Evolutionary conservation across 2,113 vertebrate genomes (phyloP).

Genomic region (Hyla sarda): DNA sequence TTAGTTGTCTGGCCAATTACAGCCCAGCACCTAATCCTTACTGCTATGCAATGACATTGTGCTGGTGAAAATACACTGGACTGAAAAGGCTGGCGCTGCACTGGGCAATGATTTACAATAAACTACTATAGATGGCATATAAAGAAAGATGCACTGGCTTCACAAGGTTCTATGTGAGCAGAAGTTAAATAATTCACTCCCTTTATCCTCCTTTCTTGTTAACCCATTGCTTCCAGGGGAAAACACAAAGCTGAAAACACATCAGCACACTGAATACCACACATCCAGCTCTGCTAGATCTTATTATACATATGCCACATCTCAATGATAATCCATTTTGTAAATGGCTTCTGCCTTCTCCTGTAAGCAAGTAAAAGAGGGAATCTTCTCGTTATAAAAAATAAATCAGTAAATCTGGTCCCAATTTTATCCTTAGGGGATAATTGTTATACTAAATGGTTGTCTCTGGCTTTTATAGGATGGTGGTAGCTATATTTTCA

Average conservation of each 20-base stretch:
- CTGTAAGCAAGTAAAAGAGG: not conserved
- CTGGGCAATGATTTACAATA: no score
- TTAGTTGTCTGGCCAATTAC: no score
- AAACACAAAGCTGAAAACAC: not conserved
- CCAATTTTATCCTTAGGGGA: not conserved
- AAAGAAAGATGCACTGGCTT: no score
- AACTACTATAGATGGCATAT: no score
- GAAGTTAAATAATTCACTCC: no score
- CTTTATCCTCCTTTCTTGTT: not conserved
- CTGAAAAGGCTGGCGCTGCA: no score
- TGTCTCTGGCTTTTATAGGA: no score
- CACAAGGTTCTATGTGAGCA: no score
- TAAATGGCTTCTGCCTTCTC: not conserved
- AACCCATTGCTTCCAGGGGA: not conserved
- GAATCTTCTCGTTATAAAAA: not conserved
- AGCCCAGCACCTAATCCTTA: no score
- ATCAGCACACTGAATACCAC: not conserved
- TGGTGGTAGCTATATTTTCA: no score
- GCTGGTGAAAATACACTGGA: no score
- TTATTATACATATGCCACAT: not conserved
- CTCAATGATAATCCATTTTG: not conserved
- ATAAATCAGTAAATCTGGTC: not conserved
- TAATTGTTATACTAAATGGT: not conserved
- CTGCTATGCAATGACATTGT: no score
- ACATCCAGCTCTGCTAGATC: not conserved